Percentiles rank a stretch among this genome's conserved stretches.
phyloP scores from a whole-genome alignment of 2,888 invertebrate genomes.

The Campoplex capitator region DNA sequence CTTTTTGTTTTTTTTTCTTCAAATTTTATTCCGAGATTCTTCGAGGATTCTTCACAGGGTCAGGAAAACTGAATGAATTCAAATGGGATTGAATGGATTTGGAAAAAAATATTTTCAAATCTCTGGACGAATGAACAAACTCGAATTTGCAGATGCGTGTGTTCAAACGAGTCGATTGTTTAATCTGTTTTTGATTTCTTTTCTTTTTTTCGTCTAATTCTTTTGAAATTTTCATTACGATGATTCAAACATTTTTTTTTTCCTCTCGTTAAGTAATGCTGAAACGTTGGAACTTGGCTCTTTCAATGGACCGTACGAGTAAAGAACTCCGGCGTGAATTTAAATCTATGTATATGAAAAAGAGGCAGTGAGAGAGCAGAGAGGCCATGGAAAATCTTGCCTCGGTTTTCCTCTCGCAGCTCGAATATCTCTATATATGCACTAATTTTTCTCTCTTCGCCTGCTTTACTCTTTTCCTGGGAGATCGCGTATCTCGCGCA shows the following conservation, averaged over 20 bases:
- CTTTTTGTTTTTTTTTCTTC: not conserved
- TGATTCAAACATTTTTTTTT: not conserved
- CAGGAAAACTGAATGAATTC: too few relatives aligned
- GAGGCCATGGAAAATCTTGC: slow-evolving; percentile 19
- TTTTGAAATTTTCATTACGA: not conserved
- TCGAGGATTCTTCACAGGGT: too few relatives aligned
- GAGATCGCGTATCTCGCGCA: slow-evolving; percentile 33
- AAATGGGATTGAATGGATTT: too few relatives aligned
- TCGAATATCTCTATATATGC: not conserved
- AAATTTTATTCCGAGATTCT: too few relatives aligned
- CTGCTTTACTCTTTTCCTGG: not conserved
- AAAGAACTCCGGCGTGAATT: slow-evolving; percentile 3
- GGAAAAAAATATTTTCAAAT: too few relatives aligned
- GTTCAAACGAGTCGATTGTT: too few relatives aligned
- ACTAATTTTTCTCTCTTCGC: not conserved
- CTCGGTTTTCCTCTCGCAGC: slow-evolving; percentile 6
- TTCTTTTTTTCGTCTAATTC: not conserved
- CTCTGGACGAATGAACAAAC: too few relatives aligned
- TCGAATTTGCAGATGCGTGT: too few relatives aligned
- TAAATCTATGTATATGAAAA: slow-evolving; percentile 18
- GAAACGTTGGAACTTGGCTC: not conserved
- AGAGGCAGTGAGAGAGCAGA: slow-evolving; percentile 28
- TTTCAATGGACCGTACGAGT: slow-evolving; percentile 16
- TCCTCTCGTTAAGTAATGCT: not conserved
- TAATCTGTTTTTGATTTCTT: not conserved